These are phyloP conservation scores for Grammomys dolichurus DNA, from an alignment of 2,113 vertebrate species.

Conservation along the genomic window DNA sequence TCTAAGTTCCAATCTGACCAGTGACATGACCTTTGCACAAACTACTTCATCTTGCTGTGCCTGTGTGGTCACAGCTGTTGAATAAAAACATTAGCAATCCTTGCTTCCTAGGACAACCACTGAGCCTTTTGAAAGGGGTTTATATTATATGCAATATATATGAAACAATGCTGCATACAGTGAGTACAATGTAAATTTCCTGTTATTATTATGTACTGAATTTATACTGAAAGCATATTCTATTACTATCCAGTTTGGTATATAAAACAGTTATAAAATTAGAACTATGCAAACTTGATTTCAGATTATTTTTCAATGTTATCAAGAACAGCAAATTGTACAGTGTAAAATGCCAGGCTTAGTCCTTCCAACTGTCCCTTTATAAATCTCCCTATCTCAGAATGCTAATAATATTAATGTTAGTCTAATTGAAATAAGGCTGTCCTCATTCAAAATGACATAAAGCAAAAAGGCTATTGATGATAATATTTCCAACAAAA, in stretches of 20 bases:
- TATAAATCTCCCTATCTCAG: conserved; percentile 15
- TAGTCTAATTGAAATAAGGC: conserved; percentile 45
- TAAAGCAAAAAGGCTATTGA: conserved; percentile 17
- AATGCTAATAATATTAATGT: conserved; percentile 46
- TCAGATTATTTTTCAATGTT: conserved; percentile 49
- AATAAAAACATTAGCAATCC: background rate
- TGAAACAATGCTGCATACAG: background rate
- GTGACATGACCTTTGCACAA: background rate
- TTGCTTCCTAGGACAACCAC: background rate
- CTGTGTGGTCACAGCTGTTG: background rate
- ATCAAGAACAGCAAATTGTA: conserved; percentile 23
- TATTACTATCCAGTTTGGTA: background rate
- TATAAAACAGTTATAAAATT: conserved; percentile 11
- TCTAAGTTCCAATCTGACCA: background rate
- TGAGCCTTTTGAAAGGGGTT: background rate
- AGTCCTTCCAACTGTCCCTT: conserved; percentile 27
- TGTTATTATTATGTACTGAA: conserved; percentile 6
- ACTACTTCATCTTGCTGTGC: background rate
- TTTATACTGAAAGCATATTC: conserved; percentile 28
- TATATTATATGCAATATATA: background rate
- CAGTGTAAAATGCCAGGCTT: conserved; percentile 45
- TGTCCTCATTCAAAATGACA: conserved; percentile 44
- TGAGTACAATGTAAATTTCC: conserved; percentile 4
- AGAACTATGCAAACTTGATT: conserved; percentile 11
- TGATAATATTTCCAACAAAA: conserved; percentile 27